These are phyloP conservation scores for Picathartes gymnocephalus DNA, from an alignment of 2,113 vertebrate genomes.

Conservation along the genomic window DNA sequence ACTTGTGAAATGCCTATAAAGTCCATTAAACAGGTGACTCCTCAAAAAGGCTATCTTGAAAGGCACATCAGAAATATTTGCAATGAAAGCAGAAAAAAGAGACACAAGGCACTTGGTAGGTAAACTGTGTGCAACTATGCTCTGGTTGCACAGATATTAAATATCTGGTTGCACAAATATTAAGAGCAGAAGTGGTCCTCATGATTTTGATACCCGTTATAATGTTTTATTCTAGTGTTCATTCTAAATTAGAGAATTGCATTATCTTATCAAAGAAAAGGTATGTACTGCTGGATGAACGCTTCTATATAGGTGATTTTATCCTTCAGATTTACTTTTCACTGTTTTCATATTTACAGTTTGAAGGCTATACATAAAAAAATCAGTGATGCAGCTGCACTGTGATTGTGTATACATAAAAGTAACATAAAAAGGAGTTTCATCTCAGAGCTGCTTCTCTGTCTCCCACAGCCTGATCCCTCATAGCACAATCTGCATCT, in stretches of 20 bases:
- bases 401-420: not conserved
- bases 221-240: not conserved
- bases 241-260: not conserved
- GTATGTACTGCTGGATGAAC: not conserved
- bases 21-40: not conserved
- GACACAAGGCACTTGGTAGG: not conserved
- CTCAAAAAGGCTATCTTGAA: not conserved
- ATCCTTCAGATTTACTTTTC: not conserved
- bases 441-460: not conserved
- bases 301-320: not conserved
- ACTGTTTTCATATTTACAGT: not conserved
- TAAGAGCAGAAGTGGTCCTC: not conserved
- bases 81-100: not conserved
- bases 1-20: not conserved
- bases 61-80: not conserved
- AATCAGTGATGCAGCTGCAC: not conserved
- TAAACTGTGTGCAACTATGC: not conserved
- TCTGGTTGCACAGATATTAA: no score
- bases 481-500: not conserved
- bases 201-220: not conserved
- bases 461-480: not conserved
- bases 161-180: no score
- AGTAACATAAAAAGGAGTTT: not conserved
- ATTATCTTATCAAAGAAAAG: not conserved
- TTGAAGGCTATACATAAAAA: not conserved